phyloP scores from a whole-genome alignment of 2,113 vertebrate species.

The Elgaria multicarinata region DNA sequence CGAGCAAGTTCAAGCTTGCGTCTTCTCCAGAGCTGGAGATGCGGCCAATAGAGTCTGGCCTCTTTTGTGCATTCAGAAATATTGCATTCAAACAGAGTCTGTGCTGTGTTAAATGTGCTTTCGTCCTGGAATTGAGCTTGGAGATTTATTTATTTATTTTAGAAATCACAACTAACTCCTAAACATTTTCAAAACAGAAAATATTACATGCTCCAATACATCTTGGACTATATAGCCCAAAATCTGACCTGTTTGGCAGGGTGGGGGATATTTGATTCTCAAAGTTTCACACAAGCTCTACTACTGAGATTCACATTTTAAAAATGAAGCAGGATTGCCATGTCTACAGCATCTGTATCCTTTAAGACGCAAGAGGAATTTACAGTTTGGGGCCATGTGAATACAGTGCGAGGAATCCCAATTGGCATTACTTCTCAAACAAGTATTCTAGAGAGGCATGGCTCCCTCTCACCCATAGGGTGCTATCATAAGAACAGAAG shows the following conservation, averaged over 20 bases:
- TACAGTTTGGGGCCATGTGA: not conserved
- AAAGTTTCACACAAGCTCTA: not conserved
- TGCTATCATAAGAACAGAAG: too few relatives aligned
- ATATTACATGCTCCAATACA: not conserved
- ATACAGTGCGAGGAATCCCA: not conserved
- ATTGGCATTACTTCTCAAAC: not conserved
- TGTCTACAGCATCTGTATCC: too few relatives aligned
- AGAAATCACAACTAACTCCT: not conserved
- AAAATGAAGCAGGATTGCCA: not conserved
- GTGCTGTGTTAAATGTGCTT: not conserved
- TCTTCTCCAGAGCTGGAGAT: slow-evolving; percentile 10
- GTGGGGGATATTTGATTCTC: not conserved
- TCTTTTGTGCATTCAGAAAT: slow-evolving; percentile 39
- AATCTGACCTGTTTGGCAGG: not conserved
- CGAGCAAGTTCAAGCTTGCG: slow-evolving; percentile 54
- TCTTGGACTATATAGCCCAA: not conserved
- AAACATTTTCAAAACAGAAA: not conserved
- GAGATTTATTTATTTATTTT: not conserved
- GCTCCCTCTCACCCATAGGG: not conserved
- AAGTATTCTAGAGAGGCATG: not conserved
- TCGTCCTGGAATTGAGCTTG: not conserved
- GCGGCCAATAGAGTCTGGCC: slow-evolving; percentile 45
- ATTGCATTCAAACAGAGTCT: slow-evolving; percentile 19
- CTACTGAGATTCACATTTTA: not conserved
- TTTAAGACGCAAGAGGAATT: not conserved